phyloP scores from a whole-genome alignment of 2,888 invertebrate species.

The Cyrtodaria siliqua region DNA sequence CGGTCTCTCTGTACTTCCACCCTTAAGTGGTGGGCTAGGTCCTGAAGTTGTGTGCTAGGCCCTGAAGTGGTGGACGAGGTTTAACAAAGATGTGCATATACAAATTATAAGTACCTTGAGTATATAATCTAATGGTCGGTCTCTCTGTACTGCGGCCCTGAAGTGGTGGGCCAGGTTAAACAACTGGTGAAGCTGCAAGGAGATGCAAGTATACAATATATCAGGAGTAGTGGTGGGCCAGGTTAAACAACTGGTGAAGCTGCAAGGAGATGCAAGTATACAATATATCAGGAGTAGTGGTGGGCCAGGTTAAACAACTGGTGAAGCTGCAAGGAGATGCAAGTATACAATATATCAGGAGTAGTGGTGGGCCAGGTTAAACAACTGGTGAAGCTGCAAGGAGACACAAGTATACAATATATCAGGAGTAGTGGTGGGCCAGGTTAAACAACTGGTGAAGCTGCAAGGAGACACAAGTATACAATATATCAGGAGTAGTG shows the following conservation, averaged over 20 bases:
- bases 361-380: conserved; percentile 95
- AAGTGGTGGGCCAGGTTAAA: conserved; percentile 96
- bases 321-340: conserved; percentile 90
- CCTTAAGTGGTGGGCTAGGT: neutral
- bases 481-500: too few species aligned
- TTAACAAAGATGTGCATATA: conserved; percentile 90
- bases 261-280: too few species aligned
- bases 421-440: too few species aligned
- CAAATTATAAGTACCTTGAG: conserved; percentile 88
- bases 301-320: conserved; percentile 98
- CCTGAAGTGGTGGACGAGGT: conserved; percentile 94
- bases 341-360: too few species aligned
- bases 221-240: conserved; percentile 95
- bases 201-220: too few species aligned
- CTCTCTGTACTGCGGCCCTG: conserved; percentile 93
- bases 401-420: too few species aligned
- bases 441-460: too few species aligned
- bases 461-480: too few species aligned
- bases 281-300: too few species aligned
- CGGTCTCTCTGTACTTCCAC: conserved; percentile 93
- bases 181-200: conserved; percentile 92
- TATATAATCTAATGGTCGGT: conserved; percentile 93
- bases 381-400: conserved; percentile 92
- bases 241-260: conserved; percentile 96
- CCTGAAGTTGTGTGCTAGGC: conserved; percentile 82